A percentile compares a stretch with the other conserved stretches of the same genome.
These are phyloP conservation scores for Leucophenga montana DNA, from an alignment of 2,888 invertebrate species.

Conservation along the genomic window DNA sequence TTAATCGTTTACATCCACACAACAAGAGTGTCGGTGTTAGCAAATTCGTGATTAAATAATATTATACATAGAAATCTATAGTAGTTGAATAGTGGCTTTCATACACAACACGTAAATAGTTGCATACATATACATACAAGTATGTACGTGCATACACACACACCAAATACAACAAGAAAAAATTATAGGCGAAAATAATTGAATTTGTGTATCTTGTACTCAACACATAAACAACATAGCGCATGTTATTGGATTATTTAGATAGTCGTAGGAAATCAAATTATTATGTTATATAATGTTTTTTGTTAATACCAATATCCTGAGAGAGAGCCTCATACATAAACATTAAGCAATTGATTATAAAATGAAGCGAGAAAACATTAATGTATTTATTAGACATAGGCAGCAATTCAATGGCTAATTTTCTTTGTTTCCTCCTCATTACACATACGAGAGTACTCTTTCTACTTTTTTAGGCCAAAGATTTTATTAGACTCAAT, in stretches of 20 bases:
- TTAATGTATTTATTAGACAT: neutral
- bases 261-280: conserved; percentile 5
- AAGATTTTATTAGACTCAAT: conserved; percentile 22
- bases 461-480: conserved; percentile 14
- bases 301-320: neutral
- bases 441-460: conserved; percentile 3
- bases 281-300: neutral
- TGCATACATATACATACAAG: neutral
- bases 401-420: neutral
- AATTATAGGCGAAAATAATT: too few species aligned
- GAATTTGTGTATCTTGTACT: neutral
- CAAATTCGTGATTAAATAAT: too few species aligned
- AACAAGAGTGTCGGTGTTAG: too few species aligned
- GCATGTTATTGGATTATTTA: conserved; percentile 11
- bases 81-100: too few species aligned
- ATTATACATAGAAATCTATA: too few species aligned
- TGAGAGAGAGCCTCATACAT: neutral
- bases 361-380: neutral
- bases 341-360: neutral
- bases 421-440: neutral
- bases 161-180: too few species aligned
- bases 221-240: neutral
- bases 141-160: neutral
- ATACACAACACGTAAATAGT: neutral
- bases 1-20: too few species aligned